Evolutionary conservation across 1,140 invertebrate genomes (phyloP).

Genomic region (Drosophila pandora): DNA sequence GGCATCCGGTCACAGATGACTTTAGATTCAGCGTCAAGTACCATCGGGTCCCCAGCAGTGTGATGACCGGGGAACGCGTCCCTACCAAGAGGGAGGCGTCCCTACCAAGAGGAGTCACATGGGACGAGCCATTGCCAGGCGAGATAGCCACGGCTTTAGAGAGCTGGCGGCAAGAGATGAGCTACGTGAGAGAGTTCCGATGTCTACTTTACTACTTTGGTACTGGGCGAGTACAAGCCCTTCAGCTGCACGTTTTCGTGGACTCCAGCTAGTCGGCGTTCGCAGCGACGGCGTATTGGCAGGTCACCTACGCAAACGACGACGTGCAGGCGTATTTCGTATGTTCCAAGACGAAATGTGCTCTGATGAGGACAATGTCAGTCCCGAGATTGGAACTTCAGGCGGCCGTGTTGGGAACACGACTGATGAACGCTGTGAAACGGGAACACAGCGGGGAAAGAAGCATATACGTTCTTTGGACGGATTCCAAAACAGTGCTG

Average conservation of each 20-base stretch:
- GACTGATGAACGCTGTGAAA: too few species aligned
- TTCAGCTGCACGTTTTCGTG: not conserved
- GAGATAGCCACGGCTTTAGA: too few species aligned
- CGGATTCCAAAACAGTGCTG: not conserved
- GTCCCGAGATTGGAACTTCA: too few species aligned
- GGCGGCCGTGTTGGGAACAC: too few species aligned
- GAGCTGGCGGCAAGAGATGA: not conserved
- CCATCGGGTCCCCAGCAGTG: not conserved
- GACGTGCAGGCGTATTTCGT: not conserved
- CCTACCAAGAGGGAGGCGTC: not conserved
- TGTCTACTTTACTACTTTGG: not conserved
- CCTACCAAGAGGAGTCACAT: not conserved
- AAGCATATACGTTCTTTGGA: not conserved
- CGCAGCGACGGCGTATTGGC: not conserved
- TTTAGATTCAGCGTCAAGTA: slow-evolving; percentile 18
- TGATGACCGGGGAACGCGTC: too few species aligned
- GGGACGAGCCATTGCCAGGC: not conserved
- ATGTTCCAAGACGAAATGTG: not conserved
- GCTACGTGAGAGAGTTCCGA: not conserved
- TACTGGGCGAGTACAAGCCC: not conserved
- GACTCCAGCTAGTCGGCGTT: not conserved
- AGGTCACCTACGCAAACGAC: not conserved
- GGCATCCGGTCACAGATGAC: slow-evolving; percentile 13
- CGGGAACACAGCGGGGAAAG: too few species aligned
- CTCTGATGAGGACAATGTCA: too few species aligned